A percentile compares a stretch with the other conserved stretches of the same genome.
These are phyloP conservation scores for Parnassius smintheus DNA, from an alignment of 2,888 invertebrate genomes.

Conservation along the genomic window DNA sequence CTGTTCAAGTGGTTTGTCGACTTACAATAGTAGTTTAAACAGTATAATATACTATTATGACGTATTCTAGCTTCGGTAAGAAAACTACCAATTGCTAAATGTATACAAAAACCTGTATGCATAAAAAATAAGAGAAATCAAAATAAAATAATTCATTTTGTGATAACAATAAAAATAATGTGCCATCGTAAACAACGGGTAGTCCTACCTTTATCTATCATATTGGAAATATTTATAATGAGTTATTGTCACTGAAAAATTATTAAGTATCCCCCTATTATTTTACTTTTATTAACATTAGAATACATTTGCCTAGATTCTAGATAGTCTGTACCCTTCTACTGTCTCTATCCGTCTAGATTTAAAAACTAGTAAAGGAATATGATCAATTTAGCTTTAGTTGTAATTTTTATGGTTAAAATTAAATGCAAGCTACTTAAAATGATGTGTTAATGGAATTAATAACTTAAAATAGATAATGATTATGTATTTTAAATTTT, in stretches of 20 bases:
- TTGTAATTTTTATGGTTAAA: constrained; percentile 21
- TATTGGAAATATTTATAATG: not conserved
- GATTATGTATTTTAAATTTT: constrained; percentile 8
- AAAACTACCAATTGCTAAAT: not conserved
- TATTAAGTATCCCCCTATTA: too few species aligned
- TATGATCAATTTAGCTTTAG: constrained; percentile 53
- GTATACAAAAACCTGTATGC: not conserved
- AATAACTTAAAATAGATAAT: constrained; percentile 4
- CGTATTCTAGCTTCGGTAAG: not conserved
- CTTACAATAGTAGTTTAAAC: not conserved
- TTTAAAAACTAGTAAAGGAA: constrained; percentile 69
- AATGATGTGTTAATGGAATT: constrained; percentile 6
- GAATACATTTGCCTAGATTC: constrained; percentile 5
- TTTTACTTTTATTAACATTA: not conserved
- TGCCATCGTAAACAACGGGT: not conserved
- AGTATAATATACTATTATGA: not conserved
- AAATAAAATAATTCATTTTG: too few species aligned
- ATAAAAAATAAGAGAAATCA: not conserved
- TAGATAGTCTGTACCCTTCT: not conserved
- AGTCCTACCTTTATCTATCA: constrained; percentile 21
- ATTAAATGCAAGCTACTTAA: constrained; percentile 18
- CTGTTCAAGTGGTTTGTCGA: not conserved
- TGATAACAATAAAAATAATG: not conserved
- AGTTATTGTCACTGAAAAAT: too few species aligned
- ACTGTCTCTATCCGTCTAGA: not conserved